Conservation (phyloP, 2,113 vertebrate genomes). For the Psammodynastes pulverulentus region DNA sequence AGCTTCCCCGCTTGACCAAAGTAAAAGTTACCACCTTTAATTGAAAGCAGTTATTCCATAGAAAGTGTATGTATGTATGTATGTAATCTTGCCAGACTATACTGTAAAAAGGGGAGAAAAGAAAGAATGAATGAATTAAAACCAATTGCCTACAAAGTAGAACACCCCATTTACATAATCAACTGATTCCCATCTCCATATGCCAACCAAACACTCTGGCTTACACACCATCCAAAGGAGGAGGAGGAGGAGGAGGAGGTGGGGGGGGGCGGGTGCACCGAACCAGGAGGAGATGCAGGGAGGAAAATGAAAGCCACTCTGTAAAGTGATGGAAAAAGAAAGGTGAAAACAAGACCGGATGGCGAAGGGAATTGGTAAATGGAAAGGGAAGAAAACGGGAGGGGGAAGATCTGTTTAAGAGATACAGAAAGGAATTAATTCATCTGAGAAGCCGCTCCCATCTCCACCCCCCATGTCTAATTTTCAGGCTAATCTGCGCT, state of each 20-base stretch:
- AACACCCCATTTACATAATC: neutral
- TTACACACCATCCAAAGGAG: neutral
- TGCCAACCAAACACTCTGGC: neutral
- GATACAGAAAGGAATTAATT: neutral
- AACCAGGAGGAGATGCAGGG: neutral
- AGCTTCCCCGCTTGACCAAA: neutral
- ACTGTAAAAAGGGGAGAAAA: neutral
- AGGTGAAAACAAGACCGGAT: neutral
- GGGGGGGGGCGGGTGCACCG: too few relatives aligned
- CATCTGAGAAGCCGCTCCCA: neutral
- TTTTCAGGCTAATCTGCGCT: neutral
- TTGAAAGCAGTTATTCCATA: neutral
- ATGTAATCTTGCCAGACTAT: neutral
- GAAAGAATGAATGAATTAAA: neutral
- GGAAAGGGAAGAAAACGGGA: neutral
- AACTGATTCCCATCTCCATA: neutral
- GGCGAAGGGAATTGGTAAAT: neutral
- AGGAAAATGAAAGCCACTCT: neutral
- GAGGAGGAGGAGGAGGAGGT: neutral
- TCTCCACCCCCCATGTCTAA: neutral
- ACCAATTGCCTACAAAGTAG: neutral
- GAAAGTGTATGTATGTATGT: neutral
- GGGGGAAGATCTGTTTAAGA: neutral
- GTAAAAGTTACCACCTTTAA: neutral
- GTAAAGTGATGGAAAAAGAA: neutral